Percentiles rank a stretch among this genome's conserved stretches.
Conservation (phyloP, 2,113 vertebrate genomes). For the Microcebus tavaratra region DNA sequence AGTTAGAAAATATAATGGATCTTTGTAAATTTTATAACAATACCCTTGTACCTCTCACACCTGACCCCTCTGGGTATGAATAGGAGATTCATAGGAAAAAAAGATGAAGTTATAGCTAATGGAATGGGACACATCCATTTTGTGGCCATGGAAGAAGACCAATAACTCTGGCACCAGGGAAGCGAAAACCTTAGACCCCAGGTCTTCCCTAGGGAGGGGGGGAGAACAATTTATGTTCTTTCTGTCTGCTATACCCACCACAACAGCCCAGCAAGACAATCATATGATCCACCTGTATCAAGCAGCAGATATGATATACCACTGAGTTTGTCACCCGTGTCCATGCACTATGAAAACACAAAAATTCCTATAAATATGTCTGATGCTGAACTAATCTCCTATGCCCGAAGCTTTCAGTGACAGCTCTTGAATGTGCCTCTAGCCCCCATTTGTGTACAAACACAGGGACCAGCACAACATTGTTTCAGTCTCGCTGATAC, state of each 20-base stretch:
- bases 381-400: neutral
- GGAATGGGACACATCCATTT: neutral
- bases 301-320: neutral
- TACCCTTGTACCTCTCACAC: neutral
- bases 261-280: neutral
- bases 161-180: neutral
- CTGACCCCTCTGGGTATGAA: neutral
- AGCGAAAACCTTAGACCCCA: neutral
- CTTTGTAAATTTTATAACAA: neutral
- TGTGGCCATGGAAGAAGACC: neutral
- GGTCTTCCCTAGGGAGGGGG: neutral
- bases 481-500: neutral
- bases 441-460: too few relatives aligned
- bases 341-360: neutral
- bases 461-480: neutral
- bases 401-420: neutral
- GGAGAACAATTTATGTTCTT: neutral
- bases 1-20: neutral
- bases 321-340: neutral
- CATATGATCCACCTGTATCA: neutral
- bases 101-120: neutral
- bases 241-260: neutral
- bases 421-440: neutral
- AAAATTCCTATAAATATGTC: neutral
- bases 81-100: neutral